phyloP scores from a whole-genome alignment of 2,797 vertebrate genomes.

The Thalassophryne amazonica region DNA sequence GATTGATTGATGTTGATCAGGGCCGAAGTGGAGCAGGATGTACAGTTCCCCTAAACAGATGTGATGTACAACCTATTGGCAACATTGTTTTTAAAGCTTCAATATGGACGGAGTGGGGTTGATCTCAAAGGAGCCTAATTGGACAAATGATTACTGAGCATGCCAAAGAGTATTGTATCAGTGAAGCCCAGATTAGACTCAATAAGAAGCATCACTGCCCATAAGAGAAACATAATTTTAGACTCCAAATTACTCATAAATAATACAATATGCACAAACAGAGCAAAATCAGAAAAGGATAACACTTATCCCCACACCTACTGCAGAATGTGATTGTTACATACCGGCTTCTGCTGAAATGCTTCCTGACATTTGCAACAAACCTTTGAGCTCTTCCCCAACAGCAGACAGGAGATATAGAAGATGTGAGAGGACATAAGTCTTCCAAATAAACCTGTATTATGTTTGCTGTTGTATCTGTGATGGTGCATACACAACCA shows the following conservation, averaged over 20 bases:
- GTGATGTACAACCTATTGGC: too few relatives aligned
- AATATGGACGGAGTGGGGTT: too few relatives aligned
- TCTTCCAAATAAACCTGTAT: neutral
- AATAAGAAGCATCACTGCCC: neutral
- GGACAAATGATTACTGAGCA: neutral
- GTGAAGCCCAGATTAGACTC: neutral
- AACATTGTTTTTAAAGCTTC: too few relatives aligned
- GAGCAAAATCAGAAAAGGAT: neutral
- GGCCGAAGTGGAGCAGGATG: too few relatives aligned
- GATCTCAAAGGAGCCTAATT: too few relatives aligned
- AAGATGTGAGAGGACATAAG: too few relatives aligned
- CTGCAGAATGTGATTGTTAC: neutral
- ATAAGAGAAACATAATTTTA: neutral
- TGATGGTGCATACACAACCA: too few relatives aligned
- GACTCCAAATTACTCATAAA: neutral
- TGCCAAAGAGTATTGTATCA: conserved; percentile 5
- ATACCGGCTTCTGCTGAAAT: neutral
- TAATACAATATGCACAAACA: neutral
- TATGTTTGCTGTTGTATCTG: too few relatives aligned
- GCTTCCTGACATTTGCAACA: neutral
- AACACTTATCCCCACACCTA: neutral
- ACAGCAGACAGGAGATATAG: too few relatives aligned
- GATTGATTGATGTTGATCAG: too few relatives aligned
- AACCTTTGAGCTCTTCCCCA: neutral
- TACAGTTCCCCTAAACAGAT: too few relatives aligned